These are phyloP conservation scores for Tichodroma muraria DNA, from an alignment of 2,113 vertebrate genomes.

Conservation along the genomic window DNA sequence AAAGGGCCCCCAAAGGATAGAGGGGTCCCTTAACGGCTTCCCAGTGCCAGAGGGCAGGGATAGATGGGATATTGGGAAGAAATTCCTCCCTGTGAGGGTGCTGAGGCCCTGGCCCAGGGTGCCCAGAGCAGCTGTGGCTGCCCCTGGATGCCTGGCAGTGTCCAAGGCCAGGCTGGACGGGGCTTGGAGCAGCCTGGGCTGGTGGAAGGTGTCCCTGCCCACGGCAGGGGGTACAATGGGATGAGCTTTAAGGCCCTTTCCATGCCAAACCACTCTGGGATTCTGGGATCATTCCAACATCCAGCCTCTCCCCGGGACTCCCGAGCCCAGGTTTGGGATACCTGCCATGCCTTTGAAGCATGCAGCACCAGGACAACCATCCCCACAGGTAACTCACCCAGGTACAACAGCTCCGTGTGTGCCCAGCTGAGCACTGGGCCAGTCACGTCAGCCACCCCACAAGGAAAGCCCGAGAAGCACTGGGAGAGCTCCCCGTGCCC, in stretches of 20 bases:
- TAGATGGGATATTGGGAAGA: not conserved
- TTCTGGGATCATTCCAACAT: not conserved
- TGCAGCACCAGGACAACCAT: not conserved
- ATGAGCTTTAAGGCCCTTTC: not conserved
- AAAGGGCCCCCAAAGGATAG: not conserved
- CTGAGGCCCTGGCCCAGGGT: not conserved
- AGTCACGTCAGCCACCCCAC: not conserved
- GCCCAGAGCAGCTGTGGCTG: not conserved
- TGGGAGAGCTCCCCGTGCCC: not conserved
- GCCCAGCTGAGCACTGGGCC: not conserved
- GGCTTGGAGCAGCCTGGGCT: fast-evolving
- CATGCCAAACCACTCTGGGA: not conserved
- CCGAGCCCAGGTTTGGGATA: not conserved
- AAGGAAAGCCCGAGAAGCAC: not conserved
- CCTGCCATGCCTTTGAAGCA: not conserved
- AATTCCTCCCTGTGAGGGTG: not conserved
- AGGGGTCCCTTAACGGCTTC: not conserved
- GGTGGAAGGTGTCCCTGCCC: not conserved
- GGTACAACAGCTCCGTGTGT: not conserved
- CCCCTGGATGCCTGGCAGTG: not conserved
- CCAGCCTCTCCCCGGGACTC: not conserved
- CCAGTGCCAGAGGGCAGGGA: not conserved
- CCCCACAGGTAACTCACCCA: not conserved
- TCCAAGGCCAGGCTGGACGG: fast-evolving
- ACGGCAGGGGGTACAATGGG: not conserved